Evolutionary conservation across 2,888 invertebrate genomes (phyloP), one percentile per base, ranked within the genome.

Genomic region (Xanthorhoe spadicearia): DNA sequence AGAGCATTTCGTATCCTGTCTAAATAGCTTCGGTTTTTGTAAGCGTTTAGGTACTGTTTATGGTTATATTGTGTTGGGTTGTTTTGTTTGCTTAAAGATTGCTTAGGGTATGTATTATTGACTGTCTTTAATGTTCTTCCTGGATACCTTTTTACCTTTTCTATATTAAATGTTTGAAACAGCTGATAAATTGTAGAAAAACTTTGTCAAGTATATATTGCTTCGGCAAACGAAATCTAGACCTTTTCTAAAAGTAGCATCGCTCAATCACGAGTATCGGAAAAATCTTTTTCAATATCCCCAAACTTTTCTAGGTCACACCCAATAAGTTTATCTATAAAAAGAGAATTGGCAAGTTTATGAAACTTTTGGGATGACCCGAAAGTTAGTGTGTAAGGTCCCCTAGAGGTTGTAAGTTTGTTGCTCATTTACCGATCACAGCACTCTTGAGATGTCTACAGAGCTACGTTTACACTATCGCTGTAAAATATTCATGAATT

Each of bases 341-440:
- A 78, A 80, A 77, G 72, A 66, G 74, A 72, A 66, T 63, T 72
- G 72, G 63, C 66, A 70, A 77, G 71, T 72, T 71, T 73, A 73
- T 70, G 15, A 60, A 74, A 78, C 73, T 73, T 79, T 72, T 57
- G 70, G 75, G 71, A 61, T 69, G 68, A 71, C 74, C 78, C 74
- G 59, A 75, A 81, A 81, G 74, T 78, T 77, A 66, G 68, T 52
- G 60, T 62, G 64, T 70, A 49, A 56, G 57, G 60, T 66, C 70
- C 70, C 63, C 64, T 49, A 43, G 68, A 69, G 68, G 62, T 61
- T 63, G 64, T 58, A 66, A 71, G 68, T 71, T 73, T 66, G 63
- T 53, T 66, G 68, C 69, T 69, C 69, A 69, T 73, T 72, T 70
- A 68, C 69, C 68, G 70, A 70, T 64, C 69, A 68, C 54, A 23